Conservation (phyloP, 2,797 vertebrate genomes). For the Gallinago stenura region DNA sequence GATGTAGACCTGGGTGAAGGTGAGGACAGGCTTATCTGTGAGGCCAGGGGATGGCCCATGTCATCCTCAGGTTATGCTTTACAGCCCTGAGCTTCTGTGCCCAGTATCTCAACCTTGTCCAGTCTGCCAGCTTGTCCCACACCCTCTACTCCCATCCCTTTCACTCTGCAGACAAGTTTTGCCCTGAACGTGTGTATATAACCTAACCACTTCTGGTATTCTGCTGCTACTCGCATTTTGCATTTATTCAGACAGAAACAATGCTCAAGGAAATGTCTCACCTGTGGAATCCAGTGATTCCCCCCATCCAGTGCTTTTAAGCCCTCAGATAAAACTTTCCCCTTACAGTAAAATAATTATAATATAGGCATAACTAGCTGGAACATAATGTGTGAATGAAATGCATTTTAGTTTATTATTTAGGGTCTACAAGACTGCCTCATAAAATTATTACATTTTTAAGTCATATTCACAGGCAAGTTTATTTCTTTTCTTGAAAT, state of each 20-base stretch:
- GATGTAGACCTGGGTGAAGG: not conserved
- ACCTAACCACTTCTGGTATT: not conserved
- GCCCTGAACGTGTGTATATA: not conserved
- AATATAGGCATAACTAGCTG: not conserved
- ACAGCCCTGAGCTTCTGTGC: not conserved
- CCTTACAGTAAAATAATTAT: not conserved
- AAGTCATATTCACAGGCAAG: not conserved
- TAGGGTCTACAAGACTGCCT: not conserved
- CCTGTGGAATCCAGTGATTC: not conserved
- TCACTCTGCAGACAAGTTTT: not conserved
- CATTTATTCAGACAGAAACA: not conserved
- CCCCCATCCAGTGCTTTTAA: accelerated
- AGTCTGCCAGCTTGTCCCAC: not conserved
- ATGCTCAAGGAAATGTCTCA: not conserved
- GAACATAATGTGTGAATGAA: not conserved
- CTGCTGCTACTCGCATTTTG: not conserved
- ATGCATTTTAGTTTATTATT: not conserved
- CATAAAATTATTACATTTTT: not conserved
- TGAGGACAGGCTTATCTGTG: not conserved
- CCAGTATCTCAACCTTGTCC: not conserved
- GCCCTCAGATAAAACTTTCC: not conserved
- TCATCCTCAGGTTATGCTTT: not conserved
- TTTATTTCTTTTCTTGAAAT: not conserved
- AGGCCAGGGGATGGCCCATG: not conserved
- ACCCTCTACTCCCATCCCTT: accelerated